phyloP scores from a whole-genome alignment of 2,797 vertebrate species.

The Falco novaeseelandiae region DNA sequence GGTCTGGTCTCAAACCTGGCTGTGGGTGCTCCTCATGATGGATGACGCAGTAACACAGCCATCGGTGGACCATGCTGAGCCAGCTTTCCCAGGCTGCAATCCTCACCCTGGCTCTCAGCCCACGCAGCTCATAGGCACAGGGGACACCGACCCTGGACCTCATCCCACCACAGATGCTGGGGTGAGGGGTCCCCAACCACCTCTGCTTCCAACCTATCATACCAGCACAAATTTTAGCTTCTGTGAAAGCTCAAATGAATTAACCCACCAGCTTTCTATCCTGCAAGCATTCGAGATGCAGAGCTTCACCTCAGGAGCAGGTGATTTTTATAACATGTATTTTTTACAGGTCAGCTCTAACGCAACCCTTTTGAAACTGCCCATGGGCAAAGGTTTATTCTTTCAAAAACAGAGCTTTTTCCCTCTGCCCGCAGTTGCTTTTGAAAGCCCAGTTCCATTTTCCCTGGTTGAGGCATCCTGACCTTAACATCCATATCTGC shows the following conservation, averaged over 20 bases:
- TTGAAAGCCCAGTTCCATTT: background rate
- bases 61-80: accelerated
- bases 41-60: background rate
- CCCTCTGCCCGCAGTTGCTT: background rate
- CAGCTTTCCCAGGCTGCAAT: background rate
- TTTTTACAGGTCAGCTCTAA: background rate
- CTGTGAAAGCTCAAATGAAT: background rate
- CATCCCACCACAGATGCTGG: background rate
- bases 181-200: background rate
- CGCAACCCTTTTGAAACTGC: background rate
- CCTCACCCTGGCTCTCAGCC: background rate
- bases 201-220: background rate
- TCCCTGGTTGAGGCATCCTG: background rate
- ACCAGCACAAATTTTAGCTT: background rate
- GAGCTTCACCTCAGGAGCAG: background rate
- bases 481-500: background rate
- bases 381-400: background rate
- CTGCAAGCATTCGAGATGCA: background rate
- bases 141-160: accelerated
- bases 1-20: background rate
- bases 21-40: accelerated
- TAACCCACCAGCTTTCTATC: background rate
- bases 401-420: accelerated
- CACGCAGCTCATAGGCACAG: background rate
- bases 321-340: accelerated